Evolutionary conservation across 2,888 invertebrate genomes (phyloP), one percentile per base, ranked within the genome.

Genomic region (Tethea ocularis): DNA sequence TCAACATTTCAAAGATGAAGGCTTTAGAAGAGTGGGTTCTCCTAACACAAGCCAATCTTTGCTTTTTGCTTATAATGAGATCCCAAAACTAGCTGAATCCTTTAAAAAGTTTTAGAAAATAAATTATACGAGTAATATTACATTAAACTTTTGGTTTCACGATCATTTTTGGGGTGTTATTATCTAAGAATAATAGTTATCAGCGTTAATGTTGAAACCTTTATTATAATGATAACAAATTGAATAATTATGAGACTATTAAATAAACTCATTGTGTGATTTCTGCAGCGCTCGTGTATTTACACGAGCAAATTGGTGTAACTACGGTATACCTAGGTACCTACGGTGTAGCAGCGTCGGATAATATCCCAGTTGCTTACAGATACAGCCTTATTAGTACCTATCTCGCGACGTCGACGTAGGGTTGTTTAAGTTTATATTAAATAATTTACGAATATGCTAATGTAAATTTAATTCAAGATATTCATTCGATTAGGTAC

Each of bases 241-340:
- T 61, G 51, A 58, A 63, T 63, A 61, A 63, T 57, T 60, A 52
- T 29, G 46, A 52, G 24, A 52, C 52, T 52, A 57, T 52, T 57
- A 36, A 57, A 52, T 15, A 51, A 57, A 51, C 46, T 22, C 51
- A 57, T 26, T 38, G 46, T 54, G 51, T 68, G 56, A 52, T 63
- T 46, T 46, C 46, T 46, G 20, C 46, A 62, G 64, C 60, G 58
- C 62, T 38, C 59, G 60, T 67, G 63, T 62, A 75, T 80, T 80
- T 82, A 77, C 72, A 66, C 70, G 71, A 72, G 75, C 71, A 79
- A 82, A 82, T 82, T 80, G 73, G 74, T 74, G 71, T 71, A 76
- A 66, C 62, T 64, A 59, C 57, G 53, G 64, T 55, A 52, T 53
- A 58, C 46, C 33, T n/a, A n/a, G n/a, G n/a, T n/a, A n/a, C n/a